Conservation (phyloP, 2,888 invertebrate genomes). For the Megalurothrips usitatus region DNA sequence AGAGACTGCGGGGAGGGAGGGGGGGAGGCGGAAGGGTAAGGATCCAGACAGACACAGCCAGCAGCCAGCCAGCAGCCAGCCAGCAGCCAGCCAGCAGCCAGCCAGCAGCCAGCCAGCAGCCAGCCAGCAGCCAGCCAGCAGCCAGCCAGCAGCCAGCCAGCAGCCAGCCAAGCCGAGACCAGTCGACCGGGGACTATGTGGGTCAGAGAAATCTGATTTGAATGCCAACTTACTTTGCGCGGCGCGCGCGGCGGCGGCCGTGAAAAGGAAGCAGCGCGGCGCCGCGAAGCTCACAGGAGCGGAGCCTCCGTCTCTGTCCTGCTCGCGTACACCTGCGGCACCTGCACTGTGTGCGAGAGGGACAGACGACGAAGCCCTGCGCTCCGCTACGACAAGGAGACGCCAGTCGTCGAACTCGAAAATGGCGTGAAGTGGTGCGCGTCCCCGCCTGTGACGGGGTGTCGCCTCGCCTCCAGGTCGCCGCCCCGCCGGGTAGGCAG, state of each 20-base stretch:
- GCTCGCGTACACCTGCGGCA: no score
- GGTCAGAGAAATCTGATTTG: slow-evolving; percentile 26
- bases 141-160: not conserved
- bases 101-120: not conserved
- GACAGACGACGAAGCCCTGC: no score
- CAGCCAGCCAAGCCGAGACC: not conserved
- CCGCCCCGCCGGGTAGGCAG: no score
- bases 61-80: not conserved
- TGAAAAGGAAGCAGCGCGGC: not conserved
- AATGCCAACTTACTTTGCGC: not conserved
- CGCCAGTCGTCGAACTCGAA: no score
- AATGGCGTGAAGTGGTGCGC: no score
- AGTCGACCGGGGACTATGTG: not conserved
- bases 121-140: not conserved
- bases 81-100: no score
- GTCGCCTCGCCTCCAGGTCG: no score
- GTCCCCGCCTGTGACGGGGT: no score
- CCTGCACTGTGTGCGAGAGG: no score
- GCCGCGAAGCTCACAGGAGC: no score
- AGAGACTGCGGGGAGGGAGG: not conserved
- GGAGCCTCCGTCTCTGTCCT: no score
- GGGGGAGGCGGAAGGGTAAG: not conserved
- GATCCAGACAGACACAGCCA: not conserved
- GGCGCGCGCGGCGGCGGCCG: not conserved
- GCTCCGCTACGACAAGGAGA: no score